Conservation (phyloP, 1,140 invertebrate genomes). For the Orius laevigatus region DNA sequence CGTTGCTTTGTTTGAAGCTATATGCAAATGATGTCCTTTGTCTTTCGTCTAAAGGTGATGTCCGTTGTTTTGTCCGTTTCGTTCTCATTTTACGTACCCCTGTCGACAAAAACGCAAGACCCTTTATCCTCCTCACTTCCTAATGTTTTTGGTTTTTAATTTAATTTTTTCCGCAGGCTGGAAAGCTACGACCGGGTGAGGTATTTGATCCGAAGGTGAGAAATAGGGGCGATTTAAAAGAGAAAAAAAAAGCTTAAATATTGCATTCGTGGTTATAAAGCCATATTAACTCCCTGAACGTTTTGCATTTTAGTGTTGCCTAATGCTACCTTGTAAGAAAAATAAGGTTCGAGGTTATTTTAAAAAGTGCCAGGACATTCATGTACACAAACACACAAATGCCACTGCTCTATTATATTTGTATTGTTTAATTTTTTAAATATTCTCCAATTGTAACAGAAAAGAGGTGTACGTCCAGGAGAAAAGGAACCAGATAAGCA, state of each 20-base stretch:
- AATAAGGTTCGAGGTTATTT: too few relatives aligned
- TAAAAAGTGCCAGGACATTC: too few relatives aligned
- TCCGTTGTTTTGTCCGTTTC: not conserved
- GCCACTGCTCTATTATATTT: constrained; percentile 5
- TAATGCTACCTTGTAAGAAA: constrained; percentile 5
- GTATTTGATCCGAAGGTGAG: constrained; percentile 61
- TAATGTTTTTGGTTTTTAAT: constrained; percentile 14
- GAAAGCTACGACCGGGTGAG: constrained; percentile 61
- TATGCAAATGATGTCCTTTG: constrained; percentile 1
- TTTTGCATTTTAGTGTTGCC: constrained; percentile 15
- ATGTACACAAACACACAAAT: not conserved
- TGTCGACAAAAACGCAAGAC: not conserved
- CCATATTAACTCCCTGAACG: constrained; percentile 9
- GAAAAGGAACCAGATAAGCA: constrained; percentile 29
- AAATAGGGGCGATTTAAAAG: constrained; percentile 31
- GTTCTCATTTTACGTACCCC: constrained; percentile 1
- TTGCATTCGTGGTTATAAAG: constrained; percentile 12
- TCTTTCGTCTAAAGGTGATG: not conserved
- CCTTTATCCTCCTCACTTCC: not conserved
- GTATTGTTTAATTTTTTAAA: not conserved
- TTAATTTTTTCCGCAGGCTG: constrained; percentile 37
- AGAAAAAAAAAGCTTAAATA: constrained; percentile 10
- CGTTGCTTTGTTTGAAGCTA: constrained; percentile 8
- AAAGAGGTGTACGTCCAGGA: constrained; percentile 31
- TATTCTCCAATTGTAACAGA: constrained; percentile 24